Evolutionary conservation across 2,797 vertebrate genomes (phyloP), one percentile per base, ranked within the genome.

Genomic region (Aulostomus chinensis): DNA sequence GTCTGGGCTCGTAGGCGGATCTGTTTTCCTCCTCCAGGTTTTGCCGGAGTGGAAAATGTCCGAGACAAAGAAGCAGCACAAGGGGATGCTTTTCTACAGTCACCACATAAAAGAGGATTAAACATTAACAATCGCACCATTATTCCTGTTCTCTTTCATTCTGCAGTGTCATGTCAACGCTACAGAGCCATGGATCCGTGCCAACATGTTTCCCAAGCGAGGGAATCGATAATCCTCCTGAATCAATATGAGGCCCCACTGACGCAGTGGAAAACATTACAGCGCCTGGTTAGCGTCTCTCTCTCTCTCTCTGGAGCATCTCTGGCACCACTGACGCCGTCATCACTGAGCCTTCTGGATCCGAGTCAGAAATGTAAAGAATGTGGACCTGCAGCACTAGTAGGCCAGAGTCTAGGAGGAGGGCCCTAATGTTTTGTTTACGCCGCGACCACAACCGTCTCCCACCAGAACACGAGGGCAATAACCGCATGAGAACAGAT

Each of bases 351-450:
- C n/a, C n/a, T n/a, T n/a, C n/a, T n/a, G 20, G 58, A 26, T 21
- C n/a, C 0, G 15, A 45, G 31, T 1, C 6, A 36, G 12, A 50
- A 31, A 73, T 58, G 60, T 28, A 22, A 58, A 54, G 56, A 76
- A 80, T 61, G 60, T 41, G 22, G 42, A 52, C 38, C 48, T 70
- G 36, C 3, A 16, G 32, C 11, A 3, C 13, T n/a, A 29, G 18
- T 10, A 42, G 48, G 0, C 37, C 35, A 8, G 1, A 8, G 36
- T 30, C 28, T 18, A 14, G 12, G 7, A 28, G 7, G 14, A 28
- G 7, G 0, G 0, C 18, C n/a, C 7, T 10, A 32, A 34, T 32
- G 35, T 13, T 57, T 54, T 58, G 45, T 76, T 79, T 65, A 73
- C 11, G 22, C 18, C 13, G 13, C 48, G 30, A 30, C 20, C 10